Evolutionary conservation across 1,140 invertebrate genomes (phyloP).

Genomic region (Drosophila aff.): DNA sequence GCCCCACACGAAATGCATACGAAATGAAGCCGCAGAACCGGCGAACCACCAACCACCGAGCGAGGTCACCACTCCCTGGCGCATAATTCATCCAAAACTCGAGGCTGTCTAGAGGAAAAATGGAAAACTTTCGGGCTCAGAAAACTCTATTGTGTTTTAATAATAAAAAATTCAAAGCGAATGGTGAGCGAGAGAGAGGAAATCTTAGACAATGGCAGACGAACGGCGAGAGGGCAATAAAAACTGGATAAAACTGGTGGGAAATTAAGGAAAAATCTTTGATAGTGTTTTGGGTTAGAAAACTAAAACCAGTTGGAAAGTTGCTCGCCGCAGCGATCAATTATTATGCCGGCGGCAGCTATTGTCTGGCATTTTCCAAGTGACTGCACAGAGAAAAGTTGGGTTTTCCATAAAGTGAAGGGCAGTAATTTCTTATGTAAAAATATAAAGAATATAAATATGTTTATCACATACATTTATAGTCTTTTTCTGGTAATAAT

Average conservation of each 20-base stretch:
- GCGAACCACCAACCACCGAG: constrained; percentile 53
- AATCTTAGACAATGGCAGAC: constrained; percentile 57
- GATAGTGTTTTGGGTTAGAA: constrained; percentile 4
- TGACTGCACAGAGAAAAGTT: constrained; percentile 39
- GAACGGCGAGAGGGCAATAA: constrained; percentile 57
- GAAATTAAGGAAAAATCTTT: constrained; percentile 41
- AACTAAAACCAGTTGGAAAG: constrained; percentile 70
- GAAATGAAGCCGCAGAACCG: constrained; percentile 32
- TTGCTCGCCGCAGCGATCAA: constrained; percentile 56
- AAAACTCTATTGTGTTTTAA: constrained; percentile 64
- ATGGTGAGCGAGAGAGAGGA: constrained; percentile 22
- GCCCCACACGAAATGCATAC: constrained; percentile 33
- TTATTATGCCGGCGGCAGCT: constrained; percentile 59
- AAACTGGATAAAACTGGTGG: constrained; percentile 60
- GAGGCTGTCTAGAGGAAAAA: constrained; percentile 9
- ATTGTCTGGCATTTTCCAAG: constrained; percentile 71
- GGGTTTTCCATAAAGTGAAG: constrained; percentile 14
- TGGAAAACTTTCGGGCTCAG: constrained; percentile 44
- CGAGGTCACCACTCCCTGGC: constrained; percentile 66
- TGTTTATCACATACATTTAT: no score
- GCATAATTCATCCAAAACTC: constrained; percentile 62
- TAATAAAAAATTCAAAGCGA: constrained; percentile 38
- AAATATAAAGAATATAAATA: background rate
- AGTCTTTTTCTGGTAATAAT: no score
- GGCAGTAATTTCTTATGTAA: background rate